Evolutionary conservation across 2,888 invertebrate species (phyloP).

Genomic region (Neoascia interrupta): DNA sequence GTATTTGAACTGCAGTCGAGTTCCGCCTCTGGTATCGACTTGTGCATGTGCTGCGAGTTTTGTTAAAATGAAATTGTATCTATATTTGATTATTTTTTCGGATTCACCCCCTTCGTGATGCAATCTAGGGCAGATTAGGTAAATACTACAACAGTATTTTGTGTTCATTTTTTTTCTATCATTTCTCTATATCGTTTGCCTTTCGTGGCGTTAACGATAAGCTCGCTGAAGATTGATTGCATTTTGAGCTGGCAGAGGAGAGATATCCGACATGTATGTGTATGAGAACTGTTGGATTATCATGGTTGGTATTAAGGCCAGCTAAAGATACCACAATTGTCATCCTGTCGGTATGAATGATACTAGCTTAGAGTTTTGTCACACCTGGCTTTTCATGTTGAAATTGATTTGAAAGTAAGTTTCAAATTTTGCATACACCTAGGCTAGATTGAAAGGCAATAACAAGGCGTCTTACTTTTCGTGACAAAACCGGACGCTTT

Average conservation of each 20-base stretch:
- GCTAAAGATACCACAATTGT: conserved; percentile 4
- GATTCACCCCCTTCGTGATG: conserved; percentile 11
- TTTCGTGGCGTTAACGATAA: conserved; percentile 57
- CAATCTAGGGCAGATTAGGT: conserved; percentile 52
- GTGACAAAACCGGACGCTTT: too few relatives aligned
- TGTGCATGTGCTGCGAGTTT: conserved; percentile 19
- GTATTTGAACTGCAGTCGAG: conserved; percentile 39
- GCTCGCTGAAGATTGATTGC: conserved; percentile 49
- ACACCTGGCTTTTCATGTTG: not conserved
- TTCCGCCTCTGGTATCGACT: conserved; percentile 14
- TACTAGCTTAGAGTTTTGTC: conserved; percentile 7
- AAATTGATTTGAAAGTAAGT: conserved; percentile 35
- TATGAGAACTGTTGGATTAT: conserved; percentile 14
- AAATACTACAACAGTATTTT: conserved; percentile 50
- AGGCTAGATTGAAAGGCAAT: conserved; percentile 1
- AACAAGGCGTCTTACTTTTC: too few relatives aligned
- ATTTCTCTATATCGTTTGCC: conserved; percentile 20
- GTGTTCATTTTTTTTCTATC: conserved; percentile 54
- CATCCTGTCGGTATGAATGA: conserved; percentile 8
- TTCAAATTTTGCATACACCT: conserved; percentile 30
- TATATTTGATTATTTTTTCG: conserved; percentile 45
- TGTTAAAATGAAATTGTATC: conserved; percentile 53
- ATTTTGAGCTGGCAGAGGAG: conserved; percentile 37
- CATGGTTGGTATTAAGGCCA: not conserved
- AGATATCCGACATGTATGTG: too few relatives aligned